A percentile compares a stretch with the other conserved stretches of the same genome.
Evolutionary conservation across 2,888 invertebrate species (phyloP).

Genomic region (Drosophila trichaetosa): DNA sequence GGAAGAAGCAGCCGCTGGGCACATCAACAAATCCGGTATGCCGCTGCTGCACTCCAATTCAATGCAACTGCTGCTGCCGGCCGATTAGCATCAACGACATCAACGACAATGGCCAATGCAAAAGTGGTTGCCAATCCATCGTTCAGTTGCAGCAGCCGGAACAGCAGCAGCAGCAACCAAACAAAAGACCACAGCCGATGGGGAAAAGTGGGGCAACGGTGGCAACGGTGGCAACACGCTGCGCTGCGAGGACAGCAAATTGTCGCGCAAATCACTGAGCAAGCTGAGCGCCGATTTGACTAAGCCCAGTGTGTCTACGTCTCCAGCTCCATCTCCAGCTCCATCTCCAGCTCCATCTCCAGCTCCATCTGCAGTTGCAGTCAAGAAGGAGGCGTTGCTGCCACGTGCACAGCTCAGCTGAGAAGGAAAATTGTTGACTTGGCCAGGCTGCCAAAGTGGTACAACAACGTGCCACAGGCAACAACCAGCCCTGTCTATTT

Average conservation of each 20-base stretch:
- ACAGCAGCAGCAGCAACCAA: slow-evolving; percentile 14
- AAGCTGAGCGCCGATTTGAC: slow-evolving; percentile 80
- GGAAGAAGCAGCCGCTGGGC: neutral
- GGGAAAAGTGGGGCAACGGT: slow-evolving; percentile 16
- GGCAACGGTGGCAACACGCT: slow-evolving; percentile 48
- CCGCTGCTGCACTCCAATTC: slow-evolving; percentile 75
- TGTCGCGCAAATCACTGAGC: slow-evolving; percentile 80
- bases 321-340: too few species aligned
- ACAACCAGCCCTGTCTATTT: slow-evolving; percentile 62
- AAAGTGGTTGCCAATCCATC: slow-evolving; percentile 62
- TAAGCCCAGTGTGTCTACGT: slow-evolving; percentile 43
- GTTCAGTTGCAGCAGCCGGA: slow-evolving; percentile 12
- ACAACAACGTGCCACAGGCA: neutral
- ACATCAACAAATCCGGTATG: neutral
- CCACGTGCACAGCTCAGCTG: slow-evolving; percentile 6
- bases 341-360: too few species aligned
- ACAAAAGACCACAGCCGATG: slow-evolving; percentile 41
- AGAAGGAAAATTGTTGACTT: slow-evolving; percentile 35
- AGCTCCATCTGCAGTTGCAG: neutral
- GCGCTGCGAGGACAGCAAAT: slow-evolving; percentile 83
- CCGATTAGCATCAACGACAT: slow-evolving; percentile 26
- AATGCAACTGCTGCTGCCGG: slow-evolving; percentile 42
- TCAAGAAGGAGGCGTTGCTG: slow-evolving; percentile 14
- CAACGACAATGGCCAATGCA: slow-evolving; percentile 72
- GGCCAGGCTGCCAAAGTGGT: slow-evolving; percentile 17